phyloP scores from a whole-genome alignment of 1,140 invertebrate species.

The Teleogryllus occipitalis region DNA sequence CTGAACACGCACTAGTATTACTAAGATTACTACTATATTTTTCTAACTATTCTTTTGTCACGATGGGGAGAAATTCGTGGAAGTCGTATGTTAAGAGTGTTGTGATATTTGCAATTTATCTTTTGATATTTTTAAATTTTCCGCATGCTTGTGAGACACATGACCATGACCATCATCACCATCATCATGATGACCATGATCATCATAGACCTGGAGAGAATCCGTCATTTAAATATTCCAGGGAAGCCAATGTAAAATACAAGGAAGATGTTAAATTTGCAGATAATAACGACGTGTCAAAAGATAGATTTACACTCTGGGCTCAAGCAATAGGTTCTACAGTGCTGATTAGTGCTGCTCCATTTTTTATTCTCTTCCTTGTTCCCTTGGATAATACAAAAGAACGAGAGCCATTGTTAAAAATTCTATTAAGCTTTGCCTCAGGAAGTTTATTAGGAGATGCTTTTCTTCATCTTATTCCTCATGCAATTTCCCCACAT shows the following conservation, averaged over 20 bases:
- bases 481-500: conserved; percentile 74
- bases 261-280: conserved; percentile 13
- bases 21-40: too few relatives aligned
- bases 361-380: conserved; percentile 87
- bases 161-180: conserved; percentile 30
- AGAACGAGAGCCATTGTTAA: conserved; percentile 74
- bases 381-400: conserved; percentile 85
- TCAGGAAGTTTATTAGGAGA: conserved; percentile 91
- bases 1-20: too few relatives aligned
- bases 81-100: conserved; percentile 18
- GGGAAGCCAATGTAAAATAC: conserved; percentile 54
- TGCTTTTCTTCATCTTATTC: conserved; percentile 94
- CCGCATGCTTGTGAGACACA: conserved; percentile 34
- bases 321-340: conserved; percentile 81
- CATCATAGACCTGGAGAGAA: conserved; percentile 35
- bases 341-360: conserved; percentile 84
- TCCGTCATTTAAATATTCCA: conserved; percentile 66
- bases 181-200: conserved; percentile 28
- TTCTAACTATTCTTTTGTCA: too few relatives aligned
- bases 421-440: conserved; percentile 86
- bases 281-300: conserved; percentile 16
- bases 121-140: conserved; percentile 38
- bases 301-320: conserved; percentile 44
- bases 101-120: conserved; percentile 30
- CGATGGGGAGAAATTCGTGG: too few relatives aligned